phyloP scores from a whole-genome alignment of 2,797 vertebrate species.

The Luscinia luscinia region DNA sequence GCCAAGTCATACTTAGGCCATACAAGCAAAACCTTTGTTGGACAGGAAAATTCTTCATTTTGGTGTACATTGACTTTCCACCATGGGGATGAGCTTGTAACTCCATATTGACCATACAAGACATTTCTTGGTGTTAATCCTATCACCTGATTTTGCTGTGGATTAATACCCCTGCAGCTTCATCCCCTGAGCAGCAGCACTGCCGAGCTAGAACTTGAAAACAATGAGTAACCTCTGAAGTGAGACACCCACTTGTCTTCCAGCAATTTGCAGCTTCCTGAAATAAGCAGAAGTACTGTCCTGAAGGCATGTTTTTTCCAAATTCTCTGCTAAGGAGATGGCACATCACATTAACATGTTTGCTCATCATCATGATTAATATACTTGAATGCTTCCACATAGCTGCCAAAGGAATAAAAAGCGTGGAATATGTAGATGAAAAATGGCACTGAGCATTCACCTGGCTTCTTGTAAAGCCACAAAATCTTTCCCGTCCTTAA shows the following conservation, averaged over 20 bases:
- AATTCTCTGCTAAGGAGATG: background rate
- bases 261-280: background rate
- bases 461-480: background rate
- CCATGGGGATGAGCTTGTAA: background rate
- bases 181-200: background rate
- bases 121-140: background rate
- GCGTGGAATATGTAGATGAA: background rate
- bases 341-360: background rate
- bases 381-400: background rate
- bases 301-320: background rate
- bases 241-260: background rate
- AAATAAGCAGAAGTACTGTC: background rate
- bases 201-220: background rate
- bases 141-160: background rate
- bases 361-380: background rate
- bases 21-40: background rate
- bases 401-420: background rate
- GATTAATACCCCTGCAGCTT: background rate
- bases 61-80: background rate
- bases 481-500: background rate
- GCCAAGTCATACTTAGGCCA: background rate
- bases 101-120: background rate
- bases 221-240: background rate
- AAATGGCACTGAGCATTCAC: background rate
- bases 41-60: background rate